These are phyloP conservation scores for Heterotilapia buettikoferi DNA, from an alignment of 2,113 vertebrate species.

Conservation along the genomic window DNA sequence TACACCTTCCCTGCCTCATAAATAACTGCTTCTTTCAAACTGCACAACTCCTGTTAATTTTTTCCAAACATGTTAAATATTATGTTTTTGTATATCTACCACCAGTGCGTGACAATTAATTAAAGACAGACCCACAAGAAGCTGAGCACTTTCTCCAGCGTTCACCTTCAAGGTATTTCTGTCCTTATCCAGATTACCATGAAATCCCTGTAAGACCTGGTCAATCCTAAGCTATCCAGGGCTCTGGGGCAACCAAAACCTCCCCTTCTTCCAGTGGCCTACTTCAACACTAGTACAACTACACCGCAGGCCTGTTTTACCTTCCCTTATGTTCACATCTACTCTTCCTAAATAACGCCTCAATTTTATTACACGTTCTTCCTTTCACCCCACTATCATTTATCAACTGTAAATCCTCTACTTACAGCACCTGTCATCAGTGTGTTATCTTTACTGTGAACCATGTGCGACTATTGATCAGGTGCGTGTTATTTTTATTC, in stretches of 20 bases:
- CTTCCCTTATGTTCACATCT: background rate
- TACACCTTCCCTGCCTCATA: background rate
- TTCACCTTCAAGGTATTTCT: constrained; percentile 72
- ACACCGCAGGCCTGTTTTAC: background rate
- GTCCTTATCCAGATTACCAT: constrained; percentile 74
- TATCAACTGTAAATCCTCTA: background rate
- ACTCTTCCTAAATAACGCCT: background rate
- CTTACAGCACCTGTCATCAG: background rate
- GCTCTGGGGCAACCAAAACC: constrained; percentile 36
- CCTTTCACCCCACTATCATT: background rate
- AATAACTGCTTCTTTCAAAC: background rate
- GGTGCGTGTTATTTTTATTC: background rate
- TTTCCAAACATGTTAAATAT: background rate
- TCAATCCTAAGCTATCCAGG: constrained; percentile 60
- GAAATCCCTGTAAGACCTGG: constrained; percentile 67
- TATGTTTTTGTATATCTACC: background rate
- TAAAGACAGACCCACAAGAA: constrained; percentile 8
- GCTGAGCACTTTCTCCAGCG: constrained; percentile 38
- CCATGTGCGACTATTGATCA: background rate
- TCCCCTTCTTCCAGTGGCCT: constrained; percentile 8
- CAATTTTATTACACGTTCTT: background rate
- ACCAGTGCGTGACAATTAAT: background rate
- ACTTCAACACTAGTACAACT: background rate
- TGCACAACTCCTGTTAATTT: background rate
- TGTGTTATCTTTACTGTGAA: background rate